These are phyloP conservation scores for Phrynocephalus versicolor DNA, from an alignment of 2,113 vertebrate species.

Conservation along the genomic window DNA sequence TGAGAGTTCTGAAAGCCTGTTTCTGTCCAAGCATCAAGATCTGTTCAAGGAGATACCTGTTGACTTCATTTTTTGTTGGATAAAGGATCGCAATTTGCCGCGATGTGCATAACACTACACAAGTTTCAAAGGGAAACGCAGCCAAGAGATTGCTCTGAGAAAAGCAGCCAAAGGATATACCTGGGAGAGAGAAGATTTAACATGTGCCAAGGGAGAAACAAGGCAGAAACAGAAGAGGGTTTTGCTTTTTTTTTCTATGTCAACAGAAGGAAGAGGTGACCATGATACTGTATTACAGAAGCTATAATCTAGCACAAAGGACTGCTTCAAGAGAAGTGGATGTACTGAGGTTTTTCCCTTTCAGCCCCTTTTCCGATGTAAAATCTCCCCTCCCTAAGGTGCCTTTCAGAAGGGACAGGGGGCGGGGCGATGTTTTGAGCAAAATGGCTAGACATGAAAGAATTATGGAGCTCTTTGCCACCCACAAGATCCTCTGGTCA, in stretches of 20 bases:
- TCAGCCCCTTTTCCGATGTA: neutral
- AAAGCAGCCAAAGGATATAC: neutral
- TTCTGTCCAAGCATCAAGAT: too few species aligned
- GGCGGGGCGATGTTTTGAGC: neutral
- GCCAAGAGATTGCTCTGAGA: neutral
- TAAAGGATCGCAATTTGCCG: too few species aligned
- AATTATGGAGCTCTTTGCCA: neutral
- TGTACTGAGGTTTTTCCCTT: too few species aligned
- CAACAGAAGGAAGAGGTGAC: neutral
- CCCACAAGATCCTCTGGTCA: neutral
- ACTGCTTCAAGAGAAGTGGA: too few species aligned
- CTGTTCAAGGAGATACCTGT: too few species aligned
- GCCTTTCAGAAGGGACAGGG: neutral
- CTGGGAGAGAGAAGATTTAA: neutral
- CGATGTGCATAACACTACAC: too few species aligned
- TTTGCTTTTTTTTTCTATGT: neutral
- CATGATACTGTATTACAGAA: neutral
- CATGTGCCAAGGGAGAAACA: neutral
- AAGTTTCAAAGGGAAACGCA: neutral
- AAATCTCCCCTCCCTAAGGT: neutral
- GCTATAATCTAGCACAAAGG: neutral
- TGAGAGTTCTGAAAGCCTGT: too few species aligned
- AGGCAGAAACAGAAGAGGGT: neutral
- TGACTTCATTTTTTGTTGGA: too few species aligned
- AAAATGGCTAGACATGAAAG: neutral